Conservation (phyloP, 2,113 vertebrate species). For the Cochlearius cochlearius region DNA sequence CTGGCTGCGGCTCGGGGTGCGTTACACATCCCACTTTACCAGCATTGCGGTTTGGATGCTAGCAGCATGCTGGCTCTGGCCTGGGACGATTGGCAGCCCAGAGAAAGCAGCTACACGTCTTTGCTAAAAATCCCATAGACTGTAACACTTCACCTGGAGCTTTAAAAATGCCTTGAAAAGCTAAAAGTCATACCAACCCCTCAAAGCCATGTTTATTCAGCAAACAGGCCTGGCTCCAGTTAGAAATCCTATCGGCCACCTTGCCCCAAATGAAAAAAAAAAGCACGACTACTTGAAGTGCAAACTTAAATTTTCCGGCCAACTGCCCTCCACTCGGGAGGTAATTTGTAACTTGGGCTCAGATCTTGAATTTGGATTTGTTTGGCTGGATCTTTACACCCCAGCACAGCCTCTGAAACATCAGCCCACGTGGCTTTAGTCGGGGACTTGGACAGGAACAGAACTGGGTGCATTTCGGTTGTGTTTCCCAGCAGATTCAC, state of each 20-base stretch:
- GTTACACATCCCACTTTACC: neutral
- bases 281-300: neutral
- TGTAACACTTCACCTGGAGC: neutral
- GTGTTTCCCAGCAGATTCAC: neutral
- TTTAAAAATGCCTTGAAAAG: neutral
- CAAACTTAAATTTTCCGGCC: neutral
- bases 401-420: neutral
- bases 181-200: neutral
- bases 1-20: neutral
- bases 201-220: neutral
- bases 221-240: neutral
- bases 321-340: neutral
- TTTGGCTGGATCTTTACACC: neutral
- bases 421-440: neutral
- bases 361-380: neutral
- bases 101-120: neutral
- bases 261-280: neutral
- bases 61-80: neutral
- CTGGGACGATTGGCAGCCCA: neutral
- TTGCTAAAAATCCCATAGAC: neutral
- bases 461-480: neutral
- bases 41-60: accelerated
- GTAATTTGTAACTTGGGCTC: neutral
- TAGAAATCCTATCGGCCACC: neutral
- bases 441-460: neutral